A percentile compares a stretch with the other conserved stretches of the same genome.
Conservation (phyloP, 2,888 invertebrate species). For the Dilophus febrilis region DNA sequence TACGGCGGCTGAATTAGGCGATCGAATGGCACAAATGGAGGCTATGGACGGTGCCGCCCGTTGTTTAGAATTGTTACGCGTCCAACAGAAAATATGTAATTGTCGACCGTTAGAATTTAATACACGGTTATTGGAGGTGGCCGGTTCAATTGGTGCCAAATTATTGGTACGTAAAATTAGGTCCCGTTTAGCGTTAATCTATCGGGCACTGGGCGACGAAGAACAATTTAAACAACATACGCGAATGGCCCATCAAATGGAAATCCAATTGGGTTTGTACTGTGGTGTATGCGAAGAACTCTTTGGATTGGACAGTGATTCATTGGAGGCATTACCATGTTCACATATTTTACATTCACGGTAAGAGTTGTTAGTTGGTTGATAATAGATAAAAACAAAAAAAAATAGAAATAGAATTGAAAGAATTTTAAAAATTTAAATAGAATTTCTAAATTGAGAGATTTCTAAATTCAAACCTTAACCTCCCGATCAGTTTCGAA, state of each 20-base stretch:
- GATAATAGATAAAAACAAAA: slow-evolving; percentile 6
- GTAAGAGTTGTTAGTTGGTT: slow-evolving; percentile 35
- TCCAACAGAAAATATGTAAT: slow-evolving; percentile 67
- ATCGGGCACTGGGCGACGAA: slow-evolving; percentile 64
- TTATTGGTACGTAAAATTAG: slow-evolving; percentile 64
- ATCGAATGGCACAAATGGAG: slow-evolving; percentile 74
- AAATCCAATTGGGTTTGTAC: slow-evolving; percentile 50
- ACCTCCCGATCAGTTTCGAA: no score
- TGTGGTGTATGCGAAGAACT: slow-evolving; percentile 72
- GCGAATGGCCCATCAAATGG: slow-evolving; percentile 43
- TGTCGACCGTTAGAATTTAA: slow-evolving; percentile 75
- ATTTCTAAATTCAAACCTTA: background rate
- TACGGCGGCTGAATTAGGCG: slow-evolving; percentile 60
- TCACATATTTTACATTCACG: slow-evolving; percentile 75
- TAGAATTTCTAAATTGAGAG: background rate
- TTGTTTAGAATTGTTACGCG: slow-evolving; percentile 55
- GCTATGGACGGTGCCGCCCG: slow-evolving; percentile 78
- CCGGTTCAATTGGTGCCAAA: slow-evolving; percentile 76
- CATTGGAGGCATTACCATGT: slow-evolving; percentile 67
- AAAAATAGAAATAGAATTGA: background rate
- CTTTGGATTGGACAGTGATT: slow-evolving; percentile 53
- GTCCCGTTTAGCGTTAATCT: slow-evolving; percentile 60
- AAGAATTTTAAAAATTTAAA: background rate
- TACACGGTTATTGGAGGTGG: slow-evolving; percentile 64
- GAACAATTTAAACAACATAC: slow-evolving; percentile 61